phyloP scores from a whole-genome alignment of 37 sponge, comb jelly and placozoan genomes.

The Oscarella lobularis region DNA sequence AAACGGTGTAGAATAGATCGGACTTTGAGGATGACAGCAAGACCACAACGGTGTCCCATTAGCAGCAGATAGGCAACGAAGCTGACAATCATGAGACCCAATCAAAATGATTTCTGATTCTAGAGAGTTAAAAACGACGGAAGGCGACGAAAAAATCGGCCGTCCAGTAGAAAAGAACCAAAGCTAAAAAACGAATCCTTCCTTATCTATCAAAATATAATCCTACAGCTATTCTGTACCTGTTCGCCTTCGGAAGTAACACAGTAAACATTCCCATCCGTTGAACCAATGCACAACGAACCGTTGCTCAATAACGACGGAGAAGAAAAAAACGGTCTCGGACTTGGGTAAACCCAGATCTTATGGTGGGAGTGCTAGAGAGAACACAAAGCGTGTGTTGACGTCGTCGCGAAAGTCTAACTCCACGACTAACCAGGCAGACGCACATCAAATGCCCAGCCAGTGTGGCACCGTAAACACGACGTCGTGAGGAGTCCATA shows the following conservation, averaged over 20 bases:
- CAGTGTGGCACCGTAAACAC: slow-evolving; percentile 49
- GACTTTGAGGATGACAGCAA: slow-evolving; percentile 5
- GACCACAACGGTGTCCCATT: not conserved
- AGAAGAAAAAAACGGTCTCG: slow-evolving; percentile 55
- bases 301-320: slow-evolving; percentile 12
- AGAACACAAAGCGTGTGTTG: slow-evolving; percentile 1
- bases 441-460: slow-evolving; percentile 35
- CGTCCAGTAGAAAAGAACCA: slow-evolving; percentile 4
- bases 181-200: slow-evolving; percentile 13
- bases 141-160: slow-evolving; percentile 15
- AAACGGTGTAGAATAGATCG: slow-evolving; percentile 46
- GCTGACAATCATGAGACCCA: slow-evolving; percentile 4
- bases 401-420: no score
- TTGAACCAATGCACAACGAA: not conserved
- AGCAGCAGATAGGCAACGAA: not conserved
- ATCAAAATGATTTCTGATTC: slow-evolving; percentile 5
- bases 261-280: not conserved
- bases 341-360: slow-evolving; percentile 27
- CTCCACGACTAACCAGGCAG: slow-evolving; percentile 32
- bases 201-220: slow-evolving; percentile 13
- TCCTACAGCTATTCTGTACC: not conserved
- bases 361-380: slow-evolving; percentile 27
- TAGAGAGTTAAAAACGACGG: not conserved
- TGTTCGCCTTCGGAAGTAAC: not conserved
- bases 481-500: slow-evolving; percentile 11